phyloP scores from a whole-genome alignment of 2,113 vertebrate genomes.

The Trochalopteron elliotii region DNA sequence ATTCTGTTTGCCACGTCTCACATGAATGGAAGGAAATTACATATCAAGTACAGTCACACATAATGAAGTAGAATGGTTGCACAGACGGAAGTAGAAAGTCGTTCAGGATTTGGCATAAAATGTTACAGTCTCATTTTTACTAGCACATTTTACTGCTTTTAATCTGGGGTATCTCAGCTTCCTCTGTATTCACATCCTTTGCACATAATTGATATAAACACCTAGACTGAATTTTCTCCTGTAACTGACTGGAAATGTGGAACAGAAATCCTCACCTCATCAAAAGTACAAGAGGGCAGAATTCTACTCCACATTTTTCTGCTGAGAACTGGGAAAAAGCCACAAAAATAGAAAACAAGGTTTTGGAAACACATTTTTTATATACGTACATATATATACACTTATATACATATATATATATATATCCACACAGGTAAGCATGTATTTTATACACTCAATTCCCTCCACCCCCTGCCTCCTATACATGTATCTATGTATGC shows the following conservation, averaged over 20 bases:
- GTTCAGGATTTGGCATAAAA: background rate
- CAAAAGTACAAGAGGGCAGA: background rate
- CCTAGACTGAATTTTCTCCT: background rate
- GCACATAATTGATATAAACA: conserved; percentile 2
- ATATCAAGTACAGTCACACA: background rate
- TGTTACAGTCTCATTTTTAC: background rate
- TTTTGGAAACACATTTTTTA: background rate
- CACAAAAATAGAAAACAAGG: background rate
- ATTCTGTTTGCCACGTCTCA: background rate
- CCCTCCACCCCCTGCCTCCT: accelerated
- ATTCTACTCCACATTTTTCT: background rate
- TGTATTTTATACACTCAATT: background rate
- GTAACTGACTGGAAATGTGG: background rate
- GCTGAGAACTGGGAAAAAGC: background rate
- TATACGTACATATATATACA: too few species aligned
- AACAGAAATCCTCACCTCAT: background rate
- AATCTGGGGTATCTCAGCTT: conserved; percentile 3
- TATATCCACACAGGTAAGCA: background rate
- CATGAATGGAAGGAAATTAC: conserved; percentile 52
- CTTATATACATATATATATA: too few species aligned
- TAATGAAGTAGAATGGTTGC: conserved; percentile 1
- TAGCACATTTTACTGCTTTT: background rate
- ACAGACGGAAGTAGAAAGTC: background rate
- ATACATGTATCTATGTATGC: background rate
- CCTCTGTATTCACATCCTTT: background rate